Conservation (phyloP, 2,113 vertebrate genomes). For the Poeciliopsis retropinna region DNA sequence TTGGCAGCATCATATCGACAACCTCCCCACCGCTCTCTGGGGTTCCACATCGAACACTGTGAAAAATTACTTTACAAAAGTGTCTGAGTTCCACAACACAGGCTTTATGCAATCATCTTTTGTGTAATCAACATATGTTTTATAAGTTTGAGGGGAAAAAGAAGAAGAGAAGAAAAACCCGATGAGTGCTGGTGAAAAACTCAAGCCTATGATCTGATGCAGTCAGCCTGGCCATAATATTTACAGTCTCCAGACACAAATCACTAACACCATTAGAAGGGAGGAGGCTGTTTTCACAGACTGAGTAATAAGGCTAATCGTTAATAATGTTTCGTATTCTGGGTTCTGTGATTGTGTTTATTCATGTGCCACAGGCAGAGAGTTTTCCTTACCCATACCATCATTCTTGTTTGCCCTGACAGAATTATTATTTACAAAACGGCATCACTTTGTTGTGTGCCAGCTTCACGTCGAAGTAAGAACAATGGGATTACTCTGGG, state of each 20-base stretch:
- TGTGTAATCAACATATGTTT: constrained; percentile 59
- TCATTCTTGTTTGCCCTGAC: constrained; percentile 25
- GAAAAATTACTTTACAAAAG: constrained; percentile 43
- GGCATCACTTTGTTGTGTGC: constrained; percentile 5
- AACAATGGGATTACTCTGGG: constrained; percentile 18
- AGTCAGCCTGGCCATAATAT: constrained; percentile 67
- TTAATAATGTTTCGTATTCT: constrained; percentile 23
- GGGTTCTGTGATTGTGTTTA: constrained; percentile 23
- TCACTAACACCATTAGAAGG: constrained; percentile 49
- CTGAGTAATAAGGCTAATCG: constrained; percentile 12
- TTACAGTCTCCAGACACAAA: constrained; percentile 62
- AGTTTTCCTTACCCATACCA: constrained; percentile 16
- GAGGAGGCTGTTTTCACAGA: constrained; percentile 34
- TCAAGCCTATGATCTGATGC: constrained; percentile 37
- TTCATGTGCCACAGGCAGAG: constrained; percentile 32
- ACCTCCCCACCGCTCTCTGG: constrained; percentile 70
- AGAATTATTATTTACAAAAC: constrained; percentile 27
- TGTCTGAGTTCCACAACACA: constrained; percentile 28
- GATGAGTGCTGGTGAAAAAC: constrained; percentile 55
- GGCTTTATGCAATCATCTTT: constrained; percentile 51
- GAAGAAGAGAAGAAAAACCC: constrained; percentile 29
- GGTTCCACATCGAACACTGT: constrained; percentile 48
- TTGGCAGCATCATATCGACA: constrained; percentile 71
- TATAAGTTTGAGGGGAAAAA: constrained; percentile 37
- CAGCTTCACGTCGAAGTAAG: constrained; percentile 29